Percentiles rank a stretch among this genome's conserved stretches.
Conservation (phyloP, 2,888 invertebrate species). For the Melitaea athalia region DNA sequence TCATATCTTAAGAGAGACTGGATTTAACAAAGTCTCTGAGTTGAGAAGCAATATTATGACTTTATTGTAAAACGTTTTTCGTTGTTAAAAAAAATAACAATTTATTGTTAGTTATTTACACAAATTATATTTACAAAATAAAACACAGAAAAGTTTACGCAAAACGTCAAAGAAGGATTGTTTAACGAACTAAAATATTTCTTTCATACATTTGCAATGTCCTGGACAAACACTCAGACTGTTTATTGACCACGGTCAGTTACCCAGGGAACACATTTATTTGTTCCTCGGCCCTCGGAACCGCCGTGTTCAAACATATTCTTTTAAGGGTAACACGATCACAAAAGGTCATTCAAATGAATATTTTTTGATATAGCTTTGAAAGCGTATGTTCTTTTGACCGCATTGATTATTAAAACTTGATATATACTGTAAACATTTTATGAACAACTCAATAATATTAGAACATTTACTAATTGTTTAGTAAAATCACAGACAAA, state of each 20-base stretch:
- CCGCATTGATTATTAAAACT: background rate
- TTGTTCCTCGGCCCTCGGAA: conserved; percentile 53
- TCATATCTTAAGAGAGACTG: too few species aligned
- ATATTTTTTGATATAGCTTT: conserved; percentile 8
- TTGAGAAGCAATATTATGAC: too few species aligned
- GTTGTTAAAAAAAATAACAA: too few species aligned
- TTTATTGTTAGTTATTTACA: too few species aligned
- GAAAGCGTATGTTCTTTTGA: background rate
- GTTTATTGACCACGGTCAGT: conserved; percentile 79
- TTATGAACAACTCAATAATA: too few species aligned
- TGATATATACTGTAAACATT: background rate
- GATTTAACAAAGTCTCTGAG: too few species aligned
- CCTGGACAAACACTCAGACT: conserved; percentile 51
- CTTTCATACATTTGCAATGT: conserved; percentile 47
- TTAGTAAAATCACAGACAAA: too few species aligned
- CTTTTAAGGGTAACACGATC: conserved; percentile 37
- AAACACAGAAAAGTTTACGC: conserved; percentile 3
- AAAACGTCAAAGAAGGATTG: conserved; percentile 26
- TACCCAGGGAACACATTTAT: conserved; percentile 69
- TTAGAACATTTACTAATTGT: too few species aligned
- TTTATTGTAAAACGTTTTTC: too few species aligned
- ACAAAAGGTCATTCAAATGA: conserved; percentile 35
- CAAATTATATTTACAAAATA: too few species aligned
- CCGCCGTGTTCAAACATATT: conserved; percentile 54
- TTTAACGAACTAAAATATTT: conserved; percentile 65